A percentile compares a stretch with the other conserved stretches of the same genome.
Evolutionary conservation across 2,888 invertebrate genomes (phyloP).

Genomic region (Choristoneura rosaceana): DNA sequence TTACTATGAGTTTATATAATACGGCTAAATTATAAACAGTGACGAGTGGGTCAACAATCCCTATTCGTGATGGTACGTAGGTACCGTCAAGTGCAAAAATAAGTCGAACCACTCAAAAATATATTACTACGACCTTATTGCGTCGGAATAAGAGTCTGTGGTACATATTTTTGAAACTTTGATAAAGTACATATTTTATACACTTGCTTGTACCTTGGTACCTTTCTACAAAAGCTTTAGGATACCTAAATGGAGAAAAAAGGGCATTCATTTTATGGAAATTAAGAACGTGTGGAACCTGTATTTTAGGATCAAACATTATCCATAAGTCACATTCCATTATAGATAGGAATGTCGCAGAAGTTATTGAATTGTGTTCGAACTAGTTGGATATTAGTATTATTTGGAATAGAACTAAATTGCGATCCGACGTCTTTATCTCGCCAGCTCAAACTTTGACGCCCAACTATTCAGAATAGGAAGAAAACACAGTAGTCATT

Average conservation of each 20-base stretch:
- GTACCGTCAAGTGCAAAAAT: too few relatives aligned
- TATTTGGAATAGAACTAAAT: conserved; percentile 35
- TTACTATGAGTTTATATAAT: too few relatives aligned
- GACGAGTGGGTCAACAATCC: too few relatives aligned
- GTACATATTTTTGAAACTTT: too few relatives aligned
- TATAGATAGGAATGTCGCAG: not conserved
- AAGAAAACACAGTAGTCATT: conserved; percentile 14
- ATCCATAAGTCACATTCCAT: not conserved
- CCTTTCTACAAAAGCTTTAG: not conserved
- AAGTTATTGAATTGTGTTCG: conserved; percentile 17
- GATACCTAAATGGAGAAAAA: not conserved
- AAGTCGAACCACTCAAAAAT: too few relatives aligned
- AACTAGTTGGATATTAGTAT: conserved; percentile 21
- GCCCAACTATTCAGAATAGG: conserved; percentile 29
- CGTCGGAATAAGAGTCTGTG: too few relatives aligned
- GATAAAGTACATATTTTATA: too few relatives aligned
- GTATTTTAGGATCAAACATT: not conserved
- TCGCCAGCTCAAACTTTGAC: conserved; percentile 49
- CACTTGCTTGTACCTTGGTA: too few relatives aligned
- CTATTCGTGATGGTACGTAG: too few relatives aligned
- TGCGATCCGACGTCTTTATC: conserved; percentile 43
- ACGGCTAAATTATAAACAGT: too few relatives aligned
- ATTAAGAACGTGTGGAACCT: not conserved
- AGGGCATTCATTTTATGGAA: not conserved
- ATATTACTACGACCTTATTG: too few relatives aligned